Evolutionary conservation across 2,797 vertebrate species (phyloP), one percentile per base, ranked within the genome.

Genomic region (Cichlasoma orientale): DNA sequence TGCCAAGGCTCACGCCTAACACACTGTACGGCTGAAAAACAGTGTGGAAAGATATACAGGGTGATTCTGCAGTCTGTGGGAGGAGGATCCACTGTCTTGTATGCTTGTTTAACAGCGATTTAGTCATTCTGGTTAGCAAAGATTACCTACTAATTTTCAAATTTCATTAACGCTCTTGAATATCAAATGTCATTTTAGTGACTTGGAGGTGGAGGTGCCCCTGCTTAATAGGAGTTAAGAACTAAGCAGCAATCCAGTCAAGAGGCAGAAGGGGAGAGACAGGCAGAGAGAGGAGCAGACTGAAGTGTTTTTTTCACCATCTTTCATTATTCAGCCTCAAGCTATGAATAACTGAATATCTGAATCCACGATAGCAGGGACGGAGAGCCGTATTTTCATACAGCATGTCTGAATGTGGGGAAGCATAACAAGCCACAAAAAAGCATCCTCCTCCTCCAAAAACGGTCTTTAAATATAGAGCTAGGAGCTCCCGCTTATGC

Each of bases 261-360:
- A 90, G 85, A 87, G 88, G 83, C 52, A 68, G 70, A 73, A 73
- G 41, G 14, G 56, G 47, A 80, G 41, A 50, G 61, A 29, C 41
- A 13, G 54, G 63, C 73, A 78, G 56, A 63, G 77, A 82, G 61
- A 66, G 52, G 76, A 80, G 86, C 75, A 82, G 56, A 82, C 76
- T 57, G 75, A 80, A 89, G 87, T 83, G 72, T 79, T 89, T 88
- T 88, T 77, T 86, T 86, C 70, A 75, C 84, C 72, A 72, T 87
- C 84, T 90, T 90, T 90, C 84, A 92, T 90, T 93, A 90, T 91
- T 92, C 88, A 91, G 90, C 91, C 89, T 88, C 54, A 75, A 92
- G 89, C 85, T 85, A 89, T 92, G 89, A 92, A 93, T 91, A 92
- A 90, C 88, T 93, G 90, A 92, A 93, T 92, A 93, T 88, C 87